Percentiles rank a stretch among this genome's conserved stretches.
These are phyloP conservation scores for Rhamphomyia laevipes DNA, from an alignment of 2,888 invertebrate genomes.

Conservation along the genomic window DNA sequence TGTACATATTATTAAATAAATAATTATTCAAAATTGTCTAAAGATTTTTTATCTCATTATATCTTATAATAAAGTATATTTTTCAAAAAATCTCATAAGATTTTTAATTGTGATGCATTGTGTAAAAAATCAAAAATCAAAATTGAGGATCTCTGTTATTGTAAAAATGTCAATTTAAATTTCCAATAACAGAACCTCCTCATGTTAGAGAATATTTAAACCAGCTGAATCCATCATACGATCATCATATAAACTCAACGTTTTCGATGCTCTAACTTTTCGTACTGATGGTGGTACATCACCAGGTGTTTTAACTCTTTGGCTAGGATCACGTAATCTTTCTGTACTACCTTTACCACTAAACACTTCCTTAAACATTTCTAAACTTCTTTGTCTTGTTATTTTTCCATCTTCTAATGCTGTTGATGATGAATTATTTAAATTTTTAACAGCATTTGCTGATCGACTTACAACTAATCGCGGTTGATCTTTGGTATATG, in stretches of 20 bases:
- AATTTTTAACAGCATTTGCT: slow-evolving; percentile 25
- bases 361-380: slow-evolving; percentile 65
- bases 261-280: slow-evolving; percentile 55
- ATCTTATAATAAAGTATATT: no score
- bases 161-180: slow-evolving; percentile 21
- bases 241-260: slow-evolving; percentile 80
- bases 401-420: slow-evolving; percentile 24
- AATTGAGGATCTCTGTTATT: background rate
- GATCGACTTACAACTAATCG: slow-evolving; percentile 25
- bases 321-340: slow-evolving; percentile 59
- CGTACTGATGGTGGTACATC: slow-evolving; percentile 69
- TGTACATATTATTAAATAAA: no score
- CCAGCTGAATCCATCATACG: slow-evolving; percentile 59
- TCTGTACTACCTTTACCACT: slow-evolving; percentile 51
- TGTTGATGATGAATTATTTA: slow-evolving; percentile 19
- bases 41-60: no score
- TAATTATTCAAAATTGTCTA: no score
- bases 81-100: no score
- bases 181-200: slow-evolving; percentile 39
- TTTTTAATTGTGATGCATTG: no score
- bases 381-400: slow-evolving; percentile 55
- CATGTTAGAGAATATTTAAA: slow-evolving; percentile 37
- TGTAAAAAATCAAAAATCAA: no score
- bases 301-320: slow-evolving; percentile 69
- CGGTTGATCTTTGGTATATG: slow-evolving; percentile 23